Evolutionary conservation across 2,797 vertebrate genomes (phyloP), one percentile per base, ranked within the genome.

Genomic region (Dendrocincla tyrannina): DNA sequence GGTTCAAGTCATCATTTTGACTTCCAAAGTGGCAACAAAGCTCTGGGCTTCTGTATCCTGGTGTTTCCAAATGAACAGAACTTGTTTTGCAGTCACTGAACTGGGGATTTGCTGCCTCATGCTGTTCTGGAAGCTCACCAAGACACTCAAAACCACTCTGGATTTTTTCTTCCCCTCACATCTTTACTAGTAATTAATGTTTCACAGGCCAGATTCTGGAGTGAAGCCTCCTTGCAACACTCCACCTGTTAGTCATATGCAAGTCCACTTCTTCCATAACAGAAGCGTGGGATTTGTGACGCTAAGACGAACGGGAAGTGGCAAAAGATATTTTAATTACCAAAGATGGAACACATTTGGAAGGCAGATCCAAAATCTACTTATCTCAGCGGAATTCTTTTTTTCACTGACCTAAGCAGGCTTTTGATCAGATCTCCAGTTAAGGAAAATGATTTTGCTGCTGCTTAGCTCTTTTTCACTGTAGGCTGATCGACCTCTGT

Each of bases 91-190:
- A 83, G 68, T 50, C 76, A 88, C 42, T 64, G 63, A 74, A 41
- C 68, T 35, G 32, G 56, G 18, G 27, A 92, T 89, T 94, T 95
- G 53, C 64, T 83, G 68, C 11, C 9, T 94, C 91, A 74, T 93
- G 58, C 46, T 89, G 75, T 25, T 87, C 78, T 93, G 86, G 75
- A 87, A 96, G 60, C 27, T 87, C 41, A 93, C 56, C 91, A 87
- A 60, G 47, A 89, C 13, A 23, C 6, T 91, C 63, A 82, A 22
- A 91, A 64, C 3, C 22, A 49, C n/a, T 49, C 37, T 60, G 42
- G 7, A 15, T 22, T 56, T 91, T 91, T 84, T 35, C 12, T 56
- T 60, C 15, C 37, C 24, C 39, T 93, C 53, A 50, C 17, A 53
- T 56, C 35, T 64, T 89, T 79, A 58, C 41, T n/a, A 83, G 41